Percentiles rank a stretch among this genome's conserved stretches.
These are phyloP conservation scores for Spilosoma lubricipeda DNA, from an alignment of 2,888 invertebrate genomes.

Conservation along the genomic window DNA sequence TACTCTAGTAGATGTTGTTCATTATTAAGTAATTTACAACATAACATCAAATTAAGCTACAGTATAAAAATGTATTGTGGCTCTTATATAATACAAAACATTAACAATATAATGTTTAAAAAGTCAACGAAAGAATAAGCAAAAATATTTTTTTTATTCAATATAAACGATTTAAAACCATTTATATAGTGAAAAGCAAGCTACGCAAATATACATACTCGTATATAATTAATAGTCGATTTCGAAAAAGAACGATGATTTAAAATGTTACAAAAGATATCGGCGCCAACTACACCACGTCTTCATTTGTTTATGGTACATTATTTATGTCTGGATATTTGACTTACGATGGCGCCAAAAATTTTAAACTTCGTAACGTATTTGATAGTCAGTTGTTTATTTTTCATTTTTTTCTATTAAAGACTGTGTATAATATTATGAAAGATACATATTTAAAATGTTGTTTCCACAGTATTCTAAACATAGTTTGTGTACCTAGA, in stretches of 20 bases:
- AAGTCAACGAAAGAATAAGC: slow-evolving; percentile 25
- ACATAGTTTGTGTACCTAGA: not conserved
- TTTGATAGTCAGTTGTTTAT: slow-evolving; percentile 11
- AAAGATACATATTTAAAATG: not conserved
- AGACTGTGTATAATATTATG: not conserved
- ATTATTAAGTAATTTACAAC: not conserved
- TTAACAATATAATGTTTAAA: not conserved
- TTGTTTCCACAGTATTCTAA: not conserved
- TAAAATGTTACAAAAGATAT: slow-evolving; percentile 17
- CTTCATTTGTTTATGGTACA: slow-evolving; percentile 1
- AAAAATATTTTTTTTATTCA: slow-evolving; percentile 13
- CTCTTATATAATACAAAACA: not conserved
- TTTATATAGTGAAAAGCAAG: slow-evolving; percentile 29
- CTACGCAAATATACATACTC: slow-evolving; percentile 34
- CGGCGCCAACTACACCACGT: slow-evolving; percentile 18
- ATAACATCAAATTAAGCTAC: not conserved
- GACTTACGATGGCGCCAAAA: slow-evolving; percentile 41
- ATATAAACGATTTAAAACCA: slow-evolving; percentile 27
- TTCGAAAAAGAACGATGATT: slow-evolving; percentile 22
- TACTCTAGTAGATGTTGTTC: not conserved
- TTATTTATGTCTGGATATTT: slow-evolving; percentile 7
- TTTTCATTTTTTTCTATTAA: not conserved
- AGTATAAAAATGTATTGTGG: too few species aligned
- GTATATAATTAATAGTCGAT: not conserved
- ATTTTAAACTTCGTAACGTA: slow-evolving; percentile 24